Conservation (phyloP, 2,797 vertebrate genomes). For the Sebastes reedi region DNA sequence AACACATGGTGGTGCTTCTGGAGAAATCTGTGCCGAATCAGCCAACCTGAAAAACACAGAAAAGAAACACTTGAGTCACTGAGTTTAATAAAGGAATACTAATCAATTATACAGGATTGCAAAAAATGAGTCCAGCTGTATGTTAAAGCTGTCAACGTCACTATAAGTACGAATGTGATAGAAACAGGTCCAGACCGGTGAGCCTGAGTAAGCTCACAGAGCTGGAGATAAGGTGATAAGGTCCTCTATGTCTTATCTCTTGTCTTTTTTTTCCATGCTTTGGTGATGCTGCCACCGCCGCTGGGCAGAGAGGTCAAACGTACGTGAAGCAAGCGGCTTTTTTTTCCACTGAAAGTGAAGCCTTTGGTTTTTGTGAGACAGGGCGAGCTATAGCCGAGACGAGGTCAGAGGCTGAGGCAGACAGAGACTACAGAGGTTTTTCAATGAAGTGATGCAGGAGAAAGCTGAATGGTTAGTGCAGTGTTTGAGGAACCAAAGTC, state of each 20-base stretch:
- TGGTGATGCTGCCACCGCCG: conserved; percentile 53
- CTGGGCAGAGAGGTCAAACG: conserved; percentile 28
- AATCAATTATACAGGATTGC: not conserved
- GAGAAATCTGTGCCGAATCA: not conserved
- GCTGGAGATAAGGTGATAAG: conserved; percentile 57
- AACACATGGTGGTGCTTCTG: not conserved
- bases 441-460: not conserved
- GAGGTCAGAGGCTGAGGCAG: conserved; percentile 3
- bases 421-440: not conserved
- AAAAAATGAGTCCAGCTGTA: not conserved
- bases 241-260: conserved; percentile 52
- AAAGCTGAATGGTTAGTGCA: not conserved
- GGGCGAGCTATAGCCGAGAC: not conserved
- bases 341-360: conserved; percentile 45
- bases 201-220: conserved; percentile 38
- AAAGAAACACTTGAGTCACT: not conserved
- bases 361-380: not conserved
- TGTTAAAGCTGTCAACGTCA: not conserved
- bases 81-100: not conserved
- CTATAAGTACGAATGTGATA: conserved; percentile 15
- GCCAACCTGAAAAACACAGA: conserved; percentile 37
- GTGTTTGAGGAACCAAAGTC: not conserved
- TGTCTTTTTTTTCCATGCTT: conserved; percentile 68
- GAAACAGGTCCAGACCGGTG: conserved; percentile 34
- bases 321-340: conserved; percentile 26